These are phyloP conservation scores for Tetragonisca angustula DNA, from an alignment of 2,888 invertebrate genomes.

Conservation along the genomic window DNA sequence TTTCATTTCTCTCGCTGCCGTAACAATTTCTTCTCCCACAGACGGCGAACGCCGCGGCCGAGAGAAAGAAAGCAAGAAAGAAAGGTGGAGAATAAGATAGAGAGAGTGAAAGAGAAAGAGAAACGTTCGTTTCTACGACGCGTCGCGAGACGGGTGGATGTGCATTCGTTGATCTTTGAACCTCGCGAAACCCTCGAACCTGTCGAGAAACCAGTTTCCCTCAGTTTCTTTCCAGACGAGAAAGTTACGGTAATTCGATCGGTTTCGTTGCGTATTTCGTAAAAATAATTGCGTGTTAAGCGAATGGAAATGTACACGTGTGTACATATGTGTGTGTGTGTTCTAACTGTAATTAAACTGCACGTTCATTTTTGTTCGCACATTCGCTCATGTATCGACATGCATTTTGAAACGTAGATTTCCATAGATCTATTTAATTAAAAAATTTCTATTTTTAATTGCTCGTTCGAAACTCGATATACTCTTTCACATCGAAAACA, in stretches of 20 bases:
- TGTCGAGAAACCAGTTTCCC: not conserved
- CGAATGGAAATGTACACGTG: not conserved
- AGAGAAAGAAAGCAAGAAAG: not conserved
- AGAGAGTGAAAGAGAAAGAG: not conserved
- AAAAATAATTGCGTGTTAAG: not conserved
- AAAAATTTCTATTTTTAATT: too few species aligned
- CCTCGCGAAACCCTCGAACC: not conserved
- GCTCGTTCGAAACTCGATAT: too few species aligned
- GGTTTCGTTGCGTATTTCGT: not conserved
- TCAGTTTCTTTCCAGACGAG: not conserved
- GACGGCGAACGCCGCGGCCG: not conserved
- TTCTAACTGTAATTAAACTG: too few species aligned
- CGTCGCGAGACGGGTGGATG: not conserved
- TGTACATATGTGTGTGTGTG: too few species aligned
- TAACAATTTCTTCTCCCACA: conserved; percentile 48
- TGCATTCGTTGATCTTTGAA: conserved; percentile 16
- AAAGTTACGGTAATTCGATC: not conserved
- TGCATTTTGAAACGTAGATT: too few species aligned
- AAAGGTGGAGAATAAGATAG: not conserved
- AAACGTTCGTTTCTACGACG: not conserved
- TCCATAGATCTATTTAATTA: too few species aligned
- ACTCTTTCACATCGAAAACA: too few species aligned
- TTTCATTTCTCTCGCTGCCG: conserved; percentile 58
- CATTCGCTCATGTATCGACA: too few species aligned
- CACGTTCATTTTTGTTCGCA: too few species aligned